Conservation (phyloP, 2,797 vertebrate species). For the Acanthopagrus latus region DNA sequence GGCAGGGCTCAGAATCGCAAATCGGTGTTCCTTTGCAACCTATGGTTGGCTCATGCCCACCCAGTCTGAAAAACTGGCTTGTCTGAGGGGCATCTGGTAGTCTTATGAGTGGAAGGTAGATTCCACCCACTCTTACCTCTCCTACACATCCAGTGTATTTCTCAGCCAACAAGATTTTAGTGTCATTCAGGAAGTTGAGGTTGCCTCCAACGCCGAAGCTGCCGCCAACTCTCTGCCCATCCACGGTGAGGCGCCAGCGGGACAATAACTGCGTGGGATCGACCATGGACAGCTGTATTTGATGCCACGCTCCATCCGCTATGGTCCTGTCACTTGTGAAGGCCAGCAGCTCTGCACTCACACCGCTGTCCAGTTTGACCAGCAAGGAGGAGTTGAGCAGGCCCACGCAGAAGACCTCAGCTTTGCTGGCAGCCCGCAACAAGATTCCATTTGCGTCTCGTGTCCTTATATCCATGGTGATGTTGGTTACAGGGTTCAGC, state of each 20-base stretch:
- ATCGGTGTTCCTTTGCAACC: conserved; percentile 88
- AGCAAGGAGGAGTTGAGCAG: conserved; percentile 88
- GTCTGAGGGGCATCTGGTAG: conserved; percentile 66
- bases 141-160: conserved; percentile 94
- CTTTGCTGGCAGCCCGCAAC: conserved; percentile 79
- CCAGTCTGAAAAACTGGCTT: conserved; percentile 79
- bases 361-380: conserved; percentile 85
- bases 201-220: conserved; percentile 80
- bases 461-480: conserved; percentile 90
- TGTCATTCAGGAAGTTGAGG: conserved; percentile 89
- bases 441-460: conserved; percentile 88
- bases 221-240: conserved; percentile 71
- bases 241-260: conserved; percentile 88
- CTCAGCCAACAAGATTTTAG: conserved; percentile 85
- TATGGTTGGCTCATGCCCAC: conserved; percentile 40
- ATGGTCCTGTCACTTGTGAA: conserved; percentile 80
- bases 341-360: conserved; percentile 81
- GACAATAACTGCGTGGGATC: conserved; percentile 71
- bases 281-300: conserved; percentile 84
- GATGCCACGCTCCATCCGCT: conserved; percentile 92
- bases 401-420: conserved; percentile 86
- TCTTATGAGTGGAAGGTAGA: conserved; percentile 88
- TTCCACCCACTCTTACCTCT: conserved; percentile 88
- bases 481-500: conserved; percentile 75
- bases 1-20: conserved; percentile 89